A percentile compares a stretch with the other conserved stretches of the same genome.
These are phyloP conservation scores for Gallinago solitaria DNA, from an alignment of 2,797 vertebrate species.

Conservation along the genomic window DNA sequence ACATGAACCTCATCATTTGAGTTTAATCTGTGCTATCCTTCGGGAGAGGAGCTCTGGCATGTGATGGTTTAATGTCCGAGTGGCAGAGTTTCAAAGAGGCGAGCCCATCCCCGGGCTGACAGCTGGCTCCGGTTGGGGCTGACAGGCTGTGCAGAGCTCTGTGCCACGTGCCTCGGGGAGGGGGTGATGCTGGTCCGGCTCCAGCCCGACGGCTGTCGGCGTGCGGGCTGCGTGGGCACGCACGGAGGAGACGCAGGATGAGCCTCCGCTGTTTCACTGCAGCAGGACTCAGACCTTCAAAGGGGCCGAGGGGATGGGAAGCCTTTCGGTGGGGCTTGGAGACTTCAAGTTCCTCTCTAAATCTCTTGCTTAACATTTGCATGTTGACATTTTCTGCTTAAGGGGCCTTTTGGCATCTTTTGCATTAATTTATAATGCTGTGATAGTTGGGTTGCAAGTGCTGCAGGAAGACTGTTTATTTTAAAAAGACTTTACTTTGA, in stretches of 20 bases:
- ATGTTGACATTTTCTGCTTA: constrained; percentile 21
- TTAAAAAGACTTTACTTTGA: background rate
- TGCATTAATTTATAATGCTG: constrained; percentile 13
- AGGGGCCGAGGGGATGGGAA: background rate
- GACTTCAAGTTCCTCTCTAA: background rate
- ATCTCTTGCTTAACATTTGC: background rate
- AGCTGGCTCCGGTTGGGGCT: constrained; percentile 77
- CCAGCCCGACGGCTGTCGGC: background rate
- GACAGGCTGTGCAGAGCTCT: background rate
- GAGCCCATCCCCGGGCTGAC: constrained; percentile 67
- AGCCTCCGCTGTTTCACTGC: background rate
- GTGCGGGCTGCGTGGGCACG: too few relatives aligned
- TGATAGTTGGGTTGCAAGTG: background rate
- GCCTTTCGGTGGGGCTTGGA: background rate
- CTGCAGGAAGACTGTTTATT: background rate
- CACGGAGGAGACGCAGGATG: background rate
- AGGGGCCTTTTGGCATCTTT: background rate
- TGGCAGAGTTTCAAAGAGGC: constrained; percentile 25
- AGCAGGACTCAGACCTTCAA: background rate
- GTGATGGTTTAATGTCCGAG: constrained; percentile 44
- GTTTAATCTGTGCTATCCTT: constrained; percentile 74
- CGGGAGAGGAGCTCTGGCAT: constrained; percentile 73
- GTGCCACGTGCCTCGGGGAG: background rate
- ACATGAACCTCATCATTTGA: constrained; percentile 79
- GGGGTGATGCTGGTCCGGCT: background rate